Conservation (phyloP, 2,797 vertebrate species). For the Cynopterus sphinx region DNA sequence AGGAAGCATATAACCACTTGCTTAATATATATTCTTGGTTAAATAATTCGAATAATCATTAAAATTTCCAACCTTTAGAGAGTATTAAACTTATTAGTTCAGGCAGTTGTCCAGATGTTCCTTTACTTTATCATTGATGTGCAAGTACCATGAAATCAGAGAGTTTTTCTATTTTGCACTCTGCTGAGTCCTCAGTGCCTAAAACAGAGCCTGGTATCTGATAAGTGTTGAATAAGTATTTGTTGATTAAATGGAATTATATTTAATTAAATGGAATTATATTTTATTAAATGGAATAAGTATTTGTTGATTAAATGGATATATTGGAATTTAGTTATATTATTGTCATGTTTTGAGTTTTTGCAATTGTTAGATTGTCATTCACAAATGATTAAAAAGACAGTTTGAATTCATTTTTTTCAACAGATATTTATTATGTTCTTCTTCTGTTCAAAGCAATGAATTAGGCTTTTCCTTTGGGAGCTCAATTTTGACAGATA, state of each 20-base stretch:
- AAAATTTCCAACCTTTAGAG: background rate
- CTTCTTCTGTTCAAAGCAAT: background rate
- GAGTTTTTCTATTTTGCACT: background rate
- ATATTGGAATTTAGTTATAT: background rate
- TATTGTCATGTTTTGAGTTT: background rate
- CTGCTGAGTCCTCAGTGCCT: background rate
- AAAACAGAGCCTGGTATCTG: background rate
- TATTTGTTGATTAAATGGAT: conserved; percentile 11
- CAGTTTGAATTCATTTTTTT: background rate
- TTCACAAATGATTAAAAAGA: background rate
- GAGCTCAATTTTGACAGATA: background rate
- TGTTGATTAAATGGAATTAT: conserved; percentile 33
- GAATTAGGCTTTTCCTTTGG: background rate
- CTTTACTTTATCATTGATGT: background rate
- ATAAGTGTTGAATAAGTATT: background rate
- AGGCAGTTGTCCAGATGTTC: background rate
- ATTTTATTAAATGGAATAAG: too few relatives aligned
- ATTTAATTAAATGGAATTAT: too few relatives aligned
- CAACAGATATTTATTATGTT: background rate
- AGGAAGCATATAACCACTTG: background rate
- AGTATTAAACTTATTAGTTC: background rate
- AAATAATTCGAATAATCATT: conserved; percentile 32
- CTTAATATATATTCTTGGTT: background rate
- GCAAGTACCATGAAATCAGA: background rate
- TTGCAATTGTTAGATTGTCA: background rate